Evolutionary conservation across 2,113 vertebrate genomes (phyloP).

Genomic region (Heloderma charlesbogerti): DNA sequence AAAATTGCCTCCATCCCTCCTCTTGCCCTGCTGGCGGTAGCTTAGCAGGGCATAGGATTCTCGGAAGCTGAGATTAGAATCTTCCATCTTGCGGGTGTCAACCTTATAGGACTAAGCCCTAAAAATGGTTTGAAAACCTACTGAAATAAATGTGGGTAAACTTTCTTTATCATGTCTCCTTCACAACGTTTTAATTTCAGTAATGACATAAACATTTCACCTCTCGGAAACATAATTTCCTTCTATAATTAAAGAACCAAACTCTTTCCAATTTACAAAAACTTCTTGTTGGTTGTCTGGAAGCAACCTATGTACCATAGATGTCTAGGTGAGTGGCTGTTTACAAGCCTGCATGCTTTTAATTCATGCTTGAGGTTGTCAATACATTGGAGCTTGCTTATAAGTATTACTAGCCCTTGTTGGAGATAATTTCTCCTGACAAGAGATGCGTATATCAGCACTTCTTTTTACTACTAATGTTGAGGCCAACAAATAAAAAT

Average conservation of each 20-base stretch:
- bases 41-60: too few relatives aligned
- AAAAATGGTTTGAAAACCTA: not conserved
- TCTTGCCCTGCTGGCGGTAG: too few relatives aligned
- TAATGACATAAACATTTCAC: not conserved
- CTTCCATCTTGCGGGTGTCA: too few relatives aligned
- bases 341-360: not conserved
- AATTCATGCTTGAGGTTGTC: not conserved
- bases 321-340: not conserved
- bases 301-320: not conserved
- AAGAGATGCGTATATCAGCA: constrained; percentile 34
- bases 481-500: constrained; percentile 37
- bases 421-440: not conserved
- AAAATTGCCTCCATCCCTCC: too few relatives aligned
- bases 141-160: not conserved
- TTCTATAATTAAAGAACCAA: not conserved
- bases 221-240: not conserved
- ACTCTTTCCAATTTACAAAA: not conserved
- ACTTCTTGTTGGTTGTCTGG: not conserved
- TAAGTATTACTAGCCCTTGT: not conserved
- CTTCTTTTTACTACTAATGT: constrained; percentile 42
- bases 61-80: too few relatives aligned
- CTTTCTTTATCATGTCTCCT: not conserved
- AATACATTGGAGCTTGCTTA: not conserved
- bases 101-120: too few relatives aligned
- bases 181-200: not conserved